Evolutionary conservation across 2,113 vertebrate species (phyloP).

Genomic region (Protomyctophum bolini): DNA sequence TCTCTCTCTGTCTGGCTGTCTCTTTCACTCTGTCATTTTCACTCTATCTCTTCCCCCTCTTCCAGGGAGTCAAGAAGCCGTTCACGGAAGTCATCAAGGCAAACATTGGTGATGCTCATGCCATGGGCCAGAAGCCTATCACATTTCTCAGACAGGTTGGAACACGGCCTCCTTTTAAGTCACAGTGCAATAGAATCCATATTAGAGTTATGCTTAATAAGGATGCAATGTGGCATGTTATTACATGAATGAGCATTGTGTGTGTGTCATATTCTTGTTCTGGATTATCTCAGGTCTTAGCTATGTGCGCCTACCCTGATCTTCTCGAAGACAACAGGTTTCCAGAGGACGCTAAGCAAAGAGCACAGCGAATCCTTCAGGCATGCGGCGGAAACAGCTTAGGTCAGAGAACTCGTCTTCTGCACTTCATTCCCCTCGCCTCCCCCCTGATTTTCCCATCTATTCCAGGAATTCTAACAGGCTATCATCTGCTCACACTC

Average conservation of each 20-base stretch:
- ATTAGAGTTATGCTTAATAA: too few relatives aligned
- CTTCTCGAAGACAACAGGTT: slow-evolving; percentile 81
- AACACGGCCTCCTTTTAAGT: not conserved
- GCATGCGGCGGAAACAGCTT: slow-evolving; percentile 85
- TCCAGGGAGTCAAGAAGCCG: slow-evolving; percentile 92
- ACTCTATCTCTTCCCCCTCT: too few relatives aligned
- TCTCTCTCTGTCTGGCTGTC: not conserved
- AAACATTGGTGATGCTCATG: slow-evolving; percentile 96
- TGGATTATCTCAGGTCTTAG: slow-evolving; percentile 68
- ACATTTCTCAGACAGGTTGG: slow-evolving; percentile 96
- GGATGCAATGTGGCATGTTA: too few relatives aligned
- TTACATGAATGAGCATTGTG: too few relatives aligned
- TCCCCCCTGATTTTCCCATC: too few relatives aligned
- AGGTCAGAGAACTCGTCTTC: slow-evolving; percentile 72
- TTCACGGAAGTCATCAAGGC: slow-evolving; percentile 96
- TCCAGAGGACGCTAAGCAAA: slow-evolving; percentile 83
- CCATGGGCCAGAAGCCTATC: slow-evolving; percentile 97
- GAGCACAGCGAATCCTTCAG: slow-evolving; percentile 79
- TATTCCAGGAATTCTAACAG: not conserved
- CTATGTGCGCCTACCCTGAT: slow-evolving; percentile 83
- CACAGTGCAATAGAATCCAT: not conserved
- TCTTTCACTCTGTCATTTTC: slow-evolving; percentile 33
- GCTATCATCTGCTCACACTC: not conserved
- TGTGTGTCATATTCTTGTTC: not conserved
- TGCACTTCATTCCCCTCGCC: slow-evolving; percentile 20